Evolutionary conservation across 2,888 invertebrate species (phyloP).

Genomic region (Abrostola triplasia): DNA sequence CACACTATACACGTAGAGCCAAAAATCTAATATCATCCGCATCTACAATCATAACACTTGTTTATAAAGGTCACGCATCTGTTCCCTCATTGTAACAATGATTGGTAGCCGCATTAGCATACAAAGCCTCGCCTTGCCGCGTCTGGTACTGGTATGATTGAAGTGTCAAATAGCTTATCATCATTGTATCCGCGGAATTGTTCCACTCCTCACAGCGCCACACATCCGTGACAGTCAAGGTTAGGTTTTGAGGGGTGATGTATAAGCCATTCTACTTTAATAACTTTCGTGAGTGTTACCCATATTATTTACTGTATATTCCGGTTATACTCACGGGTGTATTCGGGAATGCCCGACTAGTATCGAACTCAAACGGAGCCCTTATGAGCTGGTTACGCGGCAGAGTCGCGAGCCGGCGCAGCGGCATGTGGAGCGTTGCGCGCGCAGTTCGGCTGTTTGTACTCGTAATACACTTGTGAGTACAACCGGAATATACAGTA

Average conservation of each 20-base stretch:
- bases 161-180: constrained; percentile 68
- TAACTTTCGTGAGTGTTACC: too few relatives aligned
- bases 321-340: too few relatives aligned
- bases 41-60: constrained; percentile 32
- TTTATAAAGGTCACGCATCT: constrained; percentile 46
- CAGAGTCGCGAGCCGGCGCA: too few relatives aligned
- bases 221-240: constrained; percentile 52
- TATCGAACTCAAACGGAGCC: too few relatives aligned
- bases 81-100: constrained; percentile 59
- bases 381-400: too few relatives aligned
- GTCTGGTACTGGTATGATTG: constrained; percentile 61
- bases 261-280: too few relatives aligned
- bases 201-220: constrained; percentile 27
- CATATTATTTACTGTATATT: too few relatives aligned
- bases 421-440: too few relatives aligned
- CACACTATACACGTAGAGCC: background rate
- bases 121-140: constrained; percentile 64
- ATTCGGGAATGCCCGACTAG: too few relatives aligned
- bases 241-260: constrained; percentile 8
- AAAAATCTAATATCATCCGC: constrained; percentile 7
- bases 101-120: constrained; percentile 64
- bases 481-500: too few relatives aligned
- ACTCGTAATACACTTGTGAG: too few relatives aligned
- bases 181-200: constrained; percentile 39
- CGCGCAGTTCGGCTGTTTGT: too few relatives aligned